Evolutionary conservation across 2,797 vertebrate species (phyloP), one percentile per base, ranked within the genome.

Genomic region (Crocodylus rhombifer): DNA sequence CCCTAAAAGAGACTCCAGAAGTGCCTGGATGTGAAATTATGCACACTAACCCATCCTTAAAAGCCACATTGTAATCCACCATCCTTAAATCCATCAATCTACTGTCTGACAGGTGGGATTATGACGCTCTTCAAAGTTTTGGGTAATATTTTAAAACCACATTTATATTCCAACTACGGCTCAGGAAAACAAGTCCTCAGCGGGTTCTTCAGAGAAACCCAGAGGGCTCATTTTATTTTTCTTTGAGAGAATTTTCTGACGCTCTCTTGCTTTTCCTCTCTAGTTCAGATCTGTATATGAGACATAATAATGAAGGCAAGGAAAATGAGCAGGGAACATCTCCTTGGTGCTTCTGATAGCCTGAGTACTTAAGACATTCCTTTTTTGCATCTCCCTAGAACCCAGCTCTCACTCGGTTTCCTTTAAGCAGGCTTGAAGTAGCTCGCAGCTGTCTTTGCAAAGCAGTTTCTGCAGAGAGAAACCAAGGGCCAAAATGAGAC

Each of bases 181-280:
- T 95, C 94, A 90, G 97, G 95, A 96, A 97, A 97, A 97, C 97
- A 97, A 75, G 80, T 80, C 69, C 96, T 95, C 90, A 1, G 7
- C 78, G 61, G 89, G 85, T 64, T 83, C 86, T 91, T 84, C 78
- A 67, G 56, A n/a, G 80, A 51, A 26, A 11, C 82, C 88, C 23
- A 6, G 56, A 65, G 93, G 77, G 88, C 77, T 90, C 87, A 42
- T 63, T 89, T 93, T 26, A 55, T 91, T 94, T 91, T 88, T 85
- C 76, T 95, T 58, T 15, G 62, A 89, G 77, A 87, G 56, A 87
- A 56, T n/a, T 33, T 81, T 91, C 92, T 75, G 84, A 17, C 58
- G 90, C 28, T 80, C 42, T 76, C 78, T 63, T 87, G 55, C 86
- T 86, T 77, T 89, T 17, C 36, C 36, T 57, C 67, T 90, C n/a